Evolutionary conservation across 2,888 invertebrate genomes (phyloP), one percentile per base, ranked within the genome.

Genomic region (Acrobasis repandana): DNA sequence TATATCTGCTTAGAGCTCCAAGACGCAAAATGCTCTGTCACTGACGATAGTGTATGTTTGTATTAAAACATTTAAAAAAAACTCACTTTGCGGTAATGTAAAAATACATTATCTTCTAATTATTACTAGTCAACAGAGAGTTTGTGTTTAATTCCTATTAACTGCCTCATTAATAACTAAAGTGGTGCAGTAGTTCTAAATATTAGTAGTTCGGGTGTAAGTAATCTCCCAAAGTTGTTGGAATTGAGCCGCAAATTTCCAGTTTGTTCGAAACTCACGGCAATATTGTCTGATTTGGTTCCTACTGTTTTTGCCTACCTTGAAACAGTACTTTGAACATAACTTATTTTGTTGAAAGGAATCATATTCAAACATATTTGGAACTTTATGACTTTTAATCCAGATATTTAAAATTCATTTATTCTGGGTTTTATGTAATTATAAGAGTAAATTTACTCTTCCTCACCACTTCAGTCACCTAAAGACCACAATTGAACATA

Each of bases 241-340:
- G 58, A 58, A 63, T 62, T 67, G 61, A 47, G 62, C 61, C 63
- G 52, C 63, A 63, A 66, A 66, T 64, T 48, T 54, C 50, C 34
- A 56, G 62, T 63, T 60, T 62, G 64, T 64, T 38, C 0, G 50
- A 65, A 65, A 57, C 63, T 56, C 57, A 58, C 63, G 60, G 63
- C 61, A 66, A 68, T 65, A 68, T 66, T 68, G 50, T 20, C 50
- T n/a, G n/a, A 50, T 50, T 28, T 18, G 11, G 50, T 28, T 10
- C 43, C 4, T 6, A 50, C n/a, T 73, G 76, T 77, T 80, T 78
- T 80, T 78, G 73, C 72, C 65, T 51, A 62, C 63, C 61, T 61
- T 58, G 58, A 66, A 67, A 74, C 73, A 76, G 70, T 74, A 73
- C 75, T 76, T 75, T 68, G 74, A 77, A 73, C 71, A 75, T 79